Conservation (phyloP, 2,113 vertebrate species). For the Chitala chitala region DNA sequence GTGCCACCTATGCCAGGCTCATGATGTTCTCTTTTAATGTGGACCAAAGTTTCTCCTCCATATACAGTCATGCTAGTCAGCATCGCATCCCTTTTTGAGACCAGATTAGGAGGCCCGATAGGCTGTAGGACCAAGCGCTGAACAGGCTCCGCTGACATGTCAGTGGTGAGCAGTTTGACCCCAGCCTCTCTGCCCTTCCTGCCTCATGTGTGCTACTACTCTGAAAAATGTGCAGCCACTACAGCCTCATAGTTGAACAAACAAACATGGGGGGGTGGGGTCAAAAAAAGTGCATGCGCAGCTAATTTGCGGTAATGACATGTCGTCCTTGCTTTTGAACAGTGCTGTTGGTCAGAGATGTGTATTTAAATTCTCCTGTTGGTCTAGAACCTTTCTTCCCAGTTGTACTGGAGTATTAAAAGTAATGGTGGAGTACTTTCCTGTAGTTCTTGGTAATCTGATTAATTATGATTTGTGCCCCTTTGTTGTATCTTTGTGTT, state of each 20-base stretch:
- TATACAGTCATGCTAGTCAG: neutral
- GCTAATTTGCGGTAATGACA: conserved; percentile 9
- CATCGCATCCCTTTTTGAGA: conserved; percentile 1
- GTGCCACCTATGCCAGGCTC: neutral
- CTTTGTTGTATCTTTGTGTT: neutral
- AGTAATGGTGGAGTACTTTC: conserved; percentile 15
- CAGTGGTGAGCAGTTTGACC: neutral
- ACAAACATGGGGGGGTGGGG: neutral
- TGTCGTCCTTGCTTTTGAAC: conserved; percentile 18
- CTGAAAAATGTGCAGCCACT: neutral
- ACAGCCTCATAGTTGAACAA: conserved; percentile 10
- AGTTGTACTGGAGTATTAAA: conserved; percentile 12
- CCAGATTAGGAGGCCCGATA: no score
- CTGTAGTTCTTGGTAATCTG: neutral
- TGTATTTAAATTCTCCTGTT: neutral
- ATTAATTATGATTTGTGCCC: conserved; percentile 1
- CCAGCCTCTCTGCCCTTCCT: neutral
- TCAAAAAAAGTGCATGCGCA: conserved; percentile 17
- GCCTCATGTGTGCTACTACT: neutral
- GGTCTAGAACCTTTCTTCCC: neutral
- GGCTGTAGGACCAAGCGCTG: no score
- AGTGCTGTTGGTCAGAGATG: neutral
- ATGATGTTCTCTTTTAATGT: neutral
- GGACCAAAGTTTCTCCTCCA: conserved; percentile 4
- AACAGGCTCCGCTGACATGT: neutral